These are phyloP conservation scores for Lithophane ornitopus DNA, from an alignment of 2,888 invertebrate species.

Conservation along the genomic window DNA sequence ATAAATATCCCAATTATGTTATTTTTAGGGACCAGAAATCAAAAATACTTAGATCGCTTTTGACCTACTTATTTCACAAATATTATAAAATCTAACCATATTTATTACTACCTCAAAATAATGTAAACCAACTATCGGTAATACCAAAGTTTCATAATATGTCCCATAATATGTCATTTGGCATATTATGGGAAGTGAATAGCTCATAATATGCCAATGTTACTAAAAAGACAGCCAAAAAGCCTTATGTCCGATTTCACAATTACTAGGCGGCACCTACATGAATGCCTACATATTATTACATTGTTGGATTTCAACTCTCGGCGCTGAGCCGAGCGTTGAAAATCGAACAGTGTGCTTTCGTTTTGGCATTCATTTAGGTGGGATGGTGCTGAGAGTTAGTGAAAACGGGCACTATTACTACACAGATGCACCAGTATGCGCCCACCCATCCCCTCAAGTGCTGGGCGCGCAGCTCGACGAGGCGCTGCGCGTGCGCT, in stretches of 20 bases:
- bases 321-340: background rate
- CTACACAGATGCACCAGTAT: slow-evolving; percentile 95
- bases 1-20: background rate
- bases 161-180: no score
- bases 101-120: background rate
- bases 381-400: background rate
- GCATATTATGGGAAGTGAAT: no score
- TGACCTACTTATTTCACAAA: background rate
- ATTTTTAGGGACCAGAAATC: no score
- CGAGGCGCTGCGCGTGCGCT: slow-evolving; percentile 95
- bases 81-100: background rate
- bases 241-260: background rate
- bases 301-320: background rate
- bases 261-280: background rate
- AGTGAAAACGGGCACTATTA: background rate
- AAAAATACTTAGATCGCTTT: background rate
- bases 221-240: background rate
- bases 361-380: background rate
- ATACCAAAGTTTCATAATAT: no score
- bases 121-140: background rate
- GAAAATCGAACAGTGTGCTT: background rate
- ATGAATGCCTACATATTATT: background rate
- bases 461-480: slow-evolving; percentile 96
- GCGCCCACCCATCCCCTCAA: slow-evolving; percentile 93
- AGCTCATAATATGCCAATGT: background rate